Conservation (phyloP, 2,888 invertebrate species). For the Drosophila ezoana region DNA sequence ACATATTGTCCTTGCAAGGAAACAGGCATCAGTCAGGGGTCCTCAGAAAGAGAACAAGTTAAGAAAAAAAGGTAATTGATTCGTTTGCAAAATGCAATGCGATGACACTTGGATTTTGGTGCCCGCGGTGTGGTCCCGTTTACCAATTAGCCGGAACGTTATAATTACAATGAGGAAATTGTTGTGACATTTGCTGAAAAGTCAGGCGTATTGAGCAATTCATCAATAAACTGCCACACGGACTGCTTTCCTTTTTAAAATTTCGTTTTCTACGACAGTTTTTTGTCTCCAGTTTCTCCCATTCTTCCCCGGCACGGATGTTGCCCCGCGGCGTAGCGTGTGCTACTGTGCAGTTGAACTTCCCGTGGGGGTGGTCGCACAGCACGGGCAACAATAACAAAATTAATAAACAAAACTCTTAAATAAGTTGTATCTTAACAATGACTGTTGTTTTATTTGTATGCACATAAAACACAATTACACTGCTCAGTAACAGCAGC, state of each 20-base stretch:
- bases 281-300: slow-evolving; percentile 6
- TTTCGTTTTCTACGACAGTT: slow-evolving; percentile 30
- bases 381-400: background rate
- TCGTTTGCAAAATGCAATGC: slow-evolving; percentile 77
- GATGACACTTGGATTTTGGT: slow-evolving; percentile 68
- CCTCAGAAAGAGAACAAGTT: slow-evolving; percentile 43
- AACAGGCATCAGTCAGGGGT: slow-evolving; percentile 70
- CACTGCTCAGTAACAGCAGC: slow-evolving; percentile 28
- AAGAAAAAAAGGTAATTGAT: slow-evolving; percentile 69
- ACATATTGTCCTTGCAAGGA: slow-evolving; percentile 61
- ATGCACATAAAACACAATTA: slow-evolving; percentile 30
- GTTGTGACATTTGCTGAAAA: slow-evolving; percentile 75
- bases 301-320: slow-evolving; percentile 52
- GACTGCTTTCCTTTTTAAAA: slow-evolving; percentile 48
- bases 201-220: slow-evolving; percentile 63
- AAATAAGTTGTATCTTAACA: slow-evolving; percentile 53
- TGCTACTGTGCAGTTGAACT: slow-evolving; percentile 57
- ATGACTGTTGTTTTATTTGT: slow-evolving; percentile 70
- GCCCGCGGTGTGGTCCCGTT: slow-evolving; percentile 65
- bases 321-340: slow-evolving; percentile 72
- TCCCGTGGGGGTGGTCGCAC: slow-evolving; percentile 30
- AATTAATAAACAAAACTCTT: slow-evolving; percentile 21
- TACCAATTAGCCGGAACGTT: slow-evolving; percentile 64
- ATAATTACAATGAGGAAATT: slow-evolving; percentile 58
- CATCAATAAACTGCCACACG: slow-evolving; percentile 66